Evolutionary conservation across 37 sponge, comb jelly and placozoan genomes (phyloP), one percentile per base, ranked within the genome.

Genomic region (Axinella damicornis): DNA sequence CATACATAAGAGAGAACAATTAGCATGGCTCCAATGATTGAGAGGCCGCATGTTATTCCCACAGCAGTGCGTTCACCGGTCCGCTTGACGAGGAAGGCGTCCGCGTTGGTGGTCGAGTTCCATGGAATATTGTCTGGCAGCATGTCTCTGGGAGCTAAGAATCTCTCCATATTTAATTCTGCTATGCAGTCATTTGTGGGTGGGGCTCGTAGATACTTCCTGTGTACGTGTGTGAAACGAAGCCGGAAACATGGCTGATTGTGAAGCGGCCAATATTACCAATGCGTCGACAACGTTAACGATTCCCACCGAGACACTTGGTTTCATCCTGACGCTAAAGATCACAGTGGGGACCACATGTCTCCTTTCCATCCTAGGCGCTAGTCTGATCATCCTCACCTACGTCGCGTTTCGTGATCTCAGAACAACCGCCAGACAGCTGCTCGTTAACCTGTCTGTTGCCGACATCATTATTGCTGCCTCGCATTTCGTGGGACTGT

Each of bases 341-440:
- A 39, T 74, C 34, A 16, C 65, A 0, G 82, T 70, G 16, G 78
- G 81, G 40, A 52, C 25, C 19, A 84, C 84, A 33, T 83, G 88
- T 79, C 25, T 54, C 38, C 69, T 92, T 25, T 92, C 92, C 9
- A 73, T 83, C 24, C 30, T 64, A 16, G 92, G 92, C 1, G 59
- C 88, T 1, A 16, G 52, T 34, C 57, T 92, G 34, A 83, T 92
- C 69, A 92, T 92, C 2, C 33, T 92, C 31, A 92, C 92, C 39
- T 92, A 71, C 73, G 34, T 79, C 1, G 77, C 79, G 16, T 92
- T 83, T 75, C 63, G 70, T 27, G 76, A 92, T 39, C 53, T 92
- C 18, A 79, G 92, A 36, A 92, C 88, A 28, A 65, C 57, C 5
- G 84, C 83, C 0, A 76, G 92, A 25, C 75, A 76, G 36, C 46